Evolutionary conservation across 2,888 invertebrate genomes (phyloP), one percentile per base, ranked within the genome.

Genomic region (Stictocephala bisonia): DNA sequence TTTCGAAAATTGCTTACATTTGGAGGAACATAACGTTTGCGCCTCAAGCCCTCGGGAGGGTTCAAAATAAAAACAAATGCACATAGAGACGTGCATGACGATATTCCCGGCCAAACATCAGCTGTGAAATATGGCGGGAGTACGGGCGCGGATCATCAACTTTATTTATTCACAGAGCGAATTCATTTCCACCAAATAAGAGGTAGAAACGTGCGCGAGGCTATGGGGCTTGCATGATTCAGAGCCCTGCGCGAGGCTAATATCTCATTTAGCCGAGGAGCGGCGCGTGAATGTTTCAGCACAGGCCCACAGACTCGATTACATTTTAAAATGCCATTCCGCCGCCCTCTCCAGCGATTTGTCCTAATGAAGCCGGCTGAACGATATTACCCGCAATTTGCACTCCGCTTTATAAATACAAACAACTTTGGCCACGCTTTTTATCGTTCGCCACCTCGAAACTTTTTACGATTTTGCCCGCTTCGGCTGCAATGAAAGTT

Each of bases 261-360:
- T 73, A 73, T 73, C 73, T 73, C 73, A 73, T 69, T 73, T 73
- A 68, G 48, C 73, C 58, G 58, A 56, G 31, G 48, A 31, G 73
- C 31, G n/a, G n/a, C n/a, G 56, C 35, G 44, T 73, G 73, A 73
- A 73, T 73, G 53, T 73, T 73, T 48, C 66, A 73, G 68, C 31
- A 35, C 50, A 69, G 66, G 73, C 69, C 73, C 15, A 70, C 70
- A 40, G 56, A 68, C 73, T 71, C 53, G 53, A 73, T 73, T 73
- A 73, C 73, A 58, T 73, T 73, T 73, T 73, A 73, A 73, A 73
- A 73, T 73, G 58, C 69, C 73, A 73, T 73, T 73, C 60, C 73
- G 26, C 51, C 56, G 29, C 69, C 73, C 66, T 69, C 58, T 53
- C 73, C 60, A 56, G 56, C 66, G 66, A 73, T 73, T 73, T 73